Evolutionary conservation across 2,797 vertebrate genomes (phyloP).

Genomic region (Babyrousa celebensis): DNA sequence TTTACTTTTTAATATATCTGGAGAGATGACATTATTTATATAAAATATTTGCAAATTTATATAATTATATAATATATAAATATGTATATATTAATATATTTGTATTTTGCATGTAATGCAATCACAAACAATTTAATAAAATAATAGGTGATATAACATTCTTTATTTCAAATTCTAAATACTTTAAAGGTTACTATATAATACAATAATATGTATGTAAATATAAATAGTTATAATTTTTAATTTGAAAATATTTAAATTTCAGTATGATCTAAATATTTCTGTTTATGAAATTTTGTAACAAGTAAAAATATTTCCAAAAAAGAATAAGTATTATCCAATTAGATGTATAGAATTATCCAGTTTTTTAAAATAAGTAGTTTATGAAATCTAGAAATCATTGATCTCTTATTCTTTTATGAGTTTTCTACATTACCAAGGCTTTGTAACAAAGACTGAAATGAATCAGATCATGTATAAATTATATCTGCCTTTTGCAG

Average conservation of each 20-base stretch:
- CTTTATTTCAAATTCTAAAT: neutral
- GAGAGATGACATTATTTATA: neutral
- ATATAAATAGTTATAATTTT: neutral
- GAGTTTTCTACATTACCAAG: neutral
- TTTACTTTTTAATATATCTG: neutral
- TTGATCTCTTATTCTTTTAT: neutral
- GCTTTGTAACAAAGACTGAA: neutral
- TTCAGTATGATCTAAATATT: neutral
- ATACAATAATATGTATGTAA: neutral
- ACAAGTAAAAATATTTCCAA: neutral
- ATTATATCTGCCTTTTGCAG: neutral
- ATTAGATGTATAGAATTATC: neutral
- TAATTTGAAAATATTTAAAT: conserved; percentile 22
- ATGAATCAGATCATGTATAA: neutral
- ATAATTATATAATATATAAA: neutral
- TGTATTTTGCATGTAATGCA: neutral
- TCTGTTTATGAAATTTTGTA: neutral
- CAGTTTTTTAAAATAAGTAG: neutral
- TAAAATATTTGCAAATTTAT: conserved; percentile 31
- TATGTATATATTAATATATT: neutral
- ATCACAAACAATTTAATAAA: neutral
- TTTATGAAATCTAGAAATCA: neutral
- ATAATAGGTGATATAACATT: neutral
- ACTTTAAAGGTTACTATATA: neutral
- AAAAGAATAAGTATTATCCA: neutral